A percentile compares a stretch with the other conserved stretches of the same genome.
These are phyloP conservation scores for Cichlasoma orientale DNA, from an alignment of 2,797 vertebrate species.

Conservation along the genomic window DNA sequence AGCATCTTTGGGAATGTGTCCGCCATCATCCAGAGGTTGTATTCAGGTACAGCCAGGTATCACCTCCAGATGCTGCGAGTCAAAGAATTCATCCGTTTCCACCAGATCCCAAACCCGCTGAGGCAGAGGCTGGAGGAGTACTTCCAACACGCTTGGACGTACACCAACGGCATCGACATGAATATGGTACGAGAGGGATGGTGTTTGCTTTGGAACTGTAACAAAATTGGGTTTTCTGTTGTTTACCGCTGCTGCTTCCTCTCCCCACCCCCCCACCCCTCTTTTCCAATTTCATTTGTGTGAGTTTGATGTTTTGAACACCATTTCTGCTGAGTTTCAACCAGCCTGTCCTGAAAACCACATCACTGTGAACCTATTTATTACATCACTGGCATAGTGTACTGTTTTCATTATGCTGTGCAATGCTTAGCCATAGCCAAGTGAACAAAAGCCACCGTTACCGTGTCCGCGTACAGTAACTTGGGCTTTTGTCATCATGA, in stretches of 20 bases:
- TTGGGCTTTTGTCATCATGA: constrained; percentile 41
- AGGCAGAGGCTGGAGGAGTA: constrained; percentile 97
- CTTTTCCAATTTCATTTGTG: constrained; percentile 27
- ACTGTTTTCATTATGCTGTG: constrained; percentile 43
- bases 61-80: constrained; percentile 99
- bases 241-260: constrained; percentile 21
- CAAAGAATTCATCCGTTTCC: constrained; percentile 98
- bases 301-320: constrained; percentile 28
- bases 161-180: constrained; percentile 99
- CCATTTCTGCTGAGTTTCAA: constrained; percentile 33
- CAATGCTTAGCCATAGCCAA: constrained; percentile 31
- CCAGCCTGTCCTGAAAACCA: constrained; percentile 24
- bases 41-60: constrained; percentile 96
- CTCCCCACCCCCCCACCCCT: too few relatives aligned
- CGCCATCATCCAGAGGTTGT: constrained; percentile 98
- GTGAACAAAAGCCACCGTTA: constrained; percentile 40
- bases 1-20: constrained; percentile 99
- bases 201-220: not conserved
- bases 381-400: constrained; percentile 42
- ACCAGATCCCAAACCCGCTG: constrained; percentile 98
- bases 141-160: constrained; percentile 97
- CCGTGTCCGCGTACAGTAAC: constrained; percentile 26
- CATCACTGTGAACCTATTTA: constrained; percentile 24
- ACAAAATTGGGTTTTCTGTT: constrained; percentile 15
- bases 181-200: constrained; percentile 91